Percentiles rank a stretch among this genome's conserved stretches.
Conservation (phyloP, 30 jellyfish, hydroid and myxozoan species). For the Aurelia sp. region DNA sequence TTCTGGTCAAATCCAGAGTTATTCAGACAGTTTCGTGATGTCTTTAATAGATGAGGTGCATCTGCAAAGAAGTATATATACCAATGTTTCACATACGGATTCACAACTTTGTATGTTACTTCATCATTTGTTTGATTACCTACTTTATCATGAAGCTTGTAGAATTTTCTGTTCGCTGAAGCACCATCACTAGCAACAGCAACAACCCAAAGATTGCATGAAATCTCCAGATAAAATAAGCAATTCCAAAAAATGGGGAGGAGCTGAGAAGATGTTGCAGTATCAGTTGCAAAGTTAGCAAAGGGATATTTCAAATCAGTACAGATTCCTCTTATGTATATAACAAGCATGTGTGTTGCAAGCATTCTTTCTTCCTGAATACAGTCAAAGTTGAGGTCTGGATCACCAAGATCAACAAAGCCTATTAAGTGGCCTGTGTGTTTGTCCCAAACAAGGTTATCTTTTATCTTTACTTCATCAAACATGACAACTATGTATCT, state of each 20-base stretch:
- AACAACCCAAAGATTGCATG: constrained; percentile 38
- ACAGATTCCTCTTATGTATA: constrained; percentile 18
- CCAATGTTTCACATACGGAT: constrained; percentile 3
- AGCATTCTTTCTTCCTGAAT: too few relatives aligned
- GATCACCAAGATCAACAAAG: too few relatives aligned
- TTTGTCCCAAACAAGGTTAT: too few relatives aligned
- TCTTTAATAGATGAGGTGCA: too few relatives aligned
- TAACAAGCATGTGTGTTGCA: not conserved
- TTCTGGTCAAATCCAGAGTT: too few relatives aligned
- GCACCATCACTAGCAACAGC: constrained; percentile 56
- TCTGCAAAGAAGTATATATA: constrained; percentile 7
- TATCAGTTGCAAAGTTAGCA: constrained; percentile 30
- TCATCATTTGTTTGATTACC: not conserved
- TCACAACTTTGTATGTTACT: constrained; percentile 12
- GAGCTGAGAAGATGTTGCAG: constrained; percentile 33
- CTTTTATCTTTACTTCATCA: too few relatives aligned
- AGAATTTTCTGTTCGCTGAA: constrained; percentile 25
- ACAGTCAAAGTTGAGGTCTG: too few relatives aligned
- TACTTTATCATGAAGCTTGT: constrained; percentile 1
- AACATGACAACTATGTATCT: too few relatives aligned
- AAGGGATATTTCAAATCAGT: constrained; percentile 19
- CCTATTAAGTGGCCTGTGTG: too few relatives aligned
- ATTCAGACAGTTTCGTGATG: too few relatives aligned
- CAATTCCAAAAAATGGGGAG: constrained; percentile 23
- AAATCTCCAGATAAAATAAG: constrained; percentile 4